phyloP scores from a whole-genome alignment of 2,888 invertebrate species.

The Luffia ferchaultella region DNA sequence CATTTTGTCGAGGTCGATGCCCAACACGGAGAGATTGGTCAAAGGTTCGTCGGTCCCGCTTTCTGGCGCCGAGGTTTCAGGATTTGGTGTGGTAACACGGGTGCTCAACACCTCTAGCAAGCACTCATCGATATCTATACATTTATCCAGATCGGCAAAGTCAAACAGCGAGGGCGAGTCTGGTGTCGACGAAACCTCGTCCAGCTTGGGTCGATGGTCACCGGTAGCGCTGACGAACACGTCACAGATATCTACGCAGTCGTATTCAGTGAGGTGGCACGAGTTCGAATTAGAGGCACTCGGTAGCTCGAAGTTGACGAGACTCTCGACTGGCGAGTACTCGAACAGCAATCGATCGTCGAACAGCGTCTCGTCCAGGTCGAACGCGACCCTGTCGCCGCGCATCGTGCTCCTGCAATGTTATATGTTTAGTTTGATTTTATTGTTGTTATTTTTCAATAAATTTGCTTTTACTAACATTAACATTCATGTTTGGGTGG shows the following conservation, averaged over 20 bases:
- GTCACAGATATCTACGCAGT: conserved; percentile 41
- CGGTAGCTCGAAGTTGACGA: conserved; percentile 53
- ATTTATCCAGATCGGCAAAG: conserved; percentile 47
- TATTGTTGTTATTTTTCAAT: too few species aligned
- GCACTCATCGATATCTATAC: conserved; percentile 44
- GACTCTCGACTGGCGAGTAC: conserved; percentile 51
- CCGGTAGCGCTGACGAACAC: conserved; percentile 40
- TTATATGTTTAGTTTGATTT: too few species aligned
- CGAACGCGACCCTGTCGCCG: conserved; percentile 33
- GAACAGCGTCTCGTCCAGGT: conserved; percentile 40
- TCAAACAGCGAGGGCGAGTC: conserved; percentile 37
- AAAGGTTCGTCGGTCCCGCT: conserved; percentile 24
- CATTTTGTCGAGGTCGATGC: conserved; percentile 26
- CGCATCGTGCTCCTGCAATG: conserved; percentile 44
- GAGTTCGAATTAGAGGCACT: conserved; percentile 22
- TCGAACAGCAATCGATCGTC: conserved; percentile 48
- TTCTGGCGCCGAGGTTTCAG: conserved; percentile 19
- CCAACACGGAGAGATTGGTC: conserved; percentile 25
- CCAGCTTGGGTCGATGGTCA: conserved; percentile 17
- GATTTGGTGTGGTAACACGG: conserved; percentile 28
- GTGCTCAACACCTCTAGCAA: conserved; percentile 39
- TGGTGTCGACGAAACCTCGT: conserved; percentile 13
- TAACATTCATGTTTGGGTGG: too few species aligned
- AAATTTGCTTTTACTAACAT: too few species aligned
- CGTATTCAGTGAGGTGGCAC: conserved; percentile 41